These are phyloP conservation scores for Portunus trituberculatus DNA, from an alignment of 1,140 invertebrate species.

Conservation along the genomic window DNA sequence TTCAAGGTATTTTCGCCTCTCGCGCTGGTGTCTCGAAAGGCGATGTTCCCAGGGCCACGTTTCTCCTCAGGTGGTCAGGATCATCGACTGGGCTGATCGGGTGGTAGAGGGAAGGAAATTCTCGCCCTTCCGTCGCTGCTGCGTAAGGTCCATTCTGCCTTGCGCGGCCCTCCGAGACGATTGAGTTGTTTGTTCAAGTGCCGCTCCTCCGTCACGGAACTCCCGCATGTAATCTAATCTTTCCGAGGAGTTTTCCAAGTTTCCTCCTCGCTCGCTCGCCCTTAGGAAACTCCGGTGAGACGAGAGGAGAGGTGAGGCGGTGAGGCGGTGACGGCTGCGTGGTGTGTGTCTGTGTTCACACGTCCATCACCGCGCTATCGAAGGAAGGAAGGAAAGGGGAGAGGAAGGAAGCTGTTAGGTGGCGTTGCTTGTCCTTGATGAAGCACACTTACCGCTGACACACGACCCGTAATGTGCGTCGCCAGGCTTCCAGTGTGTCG, in stretches of 20 bases:
- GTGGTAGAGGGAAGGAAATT: background rate
- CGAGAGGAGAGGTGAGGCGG: background rate
- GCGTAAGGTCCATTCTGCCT: background rate
- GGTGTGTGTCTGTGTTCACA: constrained; percentile 27
- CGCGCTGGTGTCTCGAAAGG: background rate
- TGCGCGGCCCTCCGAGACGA: background rate
- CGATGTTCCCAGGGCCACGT: background rate
- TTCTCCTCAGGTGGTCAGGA: background rate
- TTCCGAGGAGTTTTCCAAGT: constrained; percentile 16
- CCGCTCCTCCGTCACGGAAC: constrained; percentile 37
- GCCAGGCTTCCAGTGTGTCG: too few species aligned
- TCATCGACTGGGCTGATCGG: constrained; percentile 28
- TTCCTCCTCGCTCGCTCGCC: background rate
- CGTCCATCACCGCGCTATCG: background rate
- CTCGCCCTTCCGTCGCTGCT: background rate
- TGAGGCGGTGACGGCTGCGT: background rate
- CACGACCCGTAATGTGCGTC: too few species aligned
- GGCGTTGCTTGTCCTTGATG: background rate
- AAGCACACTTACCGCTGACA: too few species aligned
- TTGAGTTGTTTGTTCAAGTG: constrained; percentile 31
- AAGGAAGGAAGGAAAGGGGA: background rate
- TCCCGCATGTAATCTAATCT: constrained; percentile 58
- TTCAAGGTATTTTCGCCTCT: constrained; percentile 7
- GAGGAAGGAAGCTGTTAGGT: background rate
- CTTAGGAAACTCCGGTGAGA: background rate